Percentiles rank a stretch among this genome's conserved stretches.
These are phyloP conservation scores for Seriola aureovittata DNA, from an alignment of 2,113 vertebrate genomes.

Conservation along the genomic window DNA sequence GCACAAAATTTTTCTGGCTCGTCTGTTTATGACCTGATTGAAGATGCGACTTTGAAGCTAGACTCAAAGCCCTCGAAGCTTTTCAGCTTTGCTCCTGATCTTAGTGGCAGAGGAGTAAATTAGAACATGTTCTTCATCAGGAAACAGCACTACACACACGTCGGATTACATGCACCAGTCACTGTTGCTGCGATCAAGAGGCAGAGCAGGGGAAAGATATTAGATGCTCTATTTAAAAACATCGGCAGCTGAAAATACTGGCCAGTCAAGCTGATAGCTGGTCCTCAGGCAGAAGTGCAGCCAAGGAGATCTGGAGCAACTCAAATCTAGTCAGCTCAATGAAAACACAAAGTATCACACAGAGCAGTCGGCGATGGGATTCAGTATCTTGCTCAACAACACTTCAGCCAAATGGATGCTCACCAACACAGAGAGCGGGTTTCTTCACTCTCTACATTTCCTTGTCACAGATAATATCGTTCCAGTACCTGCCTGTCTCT, in stretches of 20 bases:
- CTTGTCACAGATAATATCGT: background rate
- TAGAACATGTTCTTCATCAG: conserved; percentile 57
- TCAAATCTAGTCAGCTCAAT: conserved; percentile 28
- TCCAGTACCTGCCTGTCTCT: background rate
- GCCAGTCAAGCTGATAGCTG: conserved; percentile 35
- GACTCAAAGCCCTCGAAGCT: conserved; percentile 40
- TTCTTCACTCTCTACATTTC: conserved; percentile 4
- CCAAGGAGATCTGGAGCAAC: conserved; percentile 36
- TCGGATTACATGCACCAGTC: conserved; percentile 40
- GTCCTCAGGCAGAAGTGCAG: conserved; percentile 36
- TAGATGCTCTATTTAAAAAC: conserved; percentile 63
- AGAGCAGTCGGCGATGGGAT: background rate
- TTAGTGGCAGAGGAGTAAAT: conserved; percentile 40
- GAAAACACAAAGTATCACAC: conserved; percentile 24
- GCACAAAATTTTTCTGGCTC: conserved; percentile 36
- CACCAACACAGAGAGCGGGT: conserved; percentile 15
- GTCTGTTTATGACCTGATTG: conserved; percentile 40
- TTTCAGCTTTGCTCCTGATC: conserved; percentile 30
- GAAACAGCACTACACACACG: conserved; percentile 17
- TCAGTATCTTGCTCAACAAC: background rate
- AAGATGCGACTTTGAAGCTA: conserved; percentile 51
- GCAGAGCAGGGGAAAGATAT: conserved; percentile 35
- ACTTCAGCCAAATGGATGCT: conserved; percentile 9
- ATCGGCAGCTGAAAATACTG: conserved; percentile 47
- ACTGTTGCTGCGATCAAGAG: conserved; percentile 28